Evolutionary conservation across 2,888 invertebrate genomes (phyloP).

Genomic region (Notodonta dromedarius): DNA sequence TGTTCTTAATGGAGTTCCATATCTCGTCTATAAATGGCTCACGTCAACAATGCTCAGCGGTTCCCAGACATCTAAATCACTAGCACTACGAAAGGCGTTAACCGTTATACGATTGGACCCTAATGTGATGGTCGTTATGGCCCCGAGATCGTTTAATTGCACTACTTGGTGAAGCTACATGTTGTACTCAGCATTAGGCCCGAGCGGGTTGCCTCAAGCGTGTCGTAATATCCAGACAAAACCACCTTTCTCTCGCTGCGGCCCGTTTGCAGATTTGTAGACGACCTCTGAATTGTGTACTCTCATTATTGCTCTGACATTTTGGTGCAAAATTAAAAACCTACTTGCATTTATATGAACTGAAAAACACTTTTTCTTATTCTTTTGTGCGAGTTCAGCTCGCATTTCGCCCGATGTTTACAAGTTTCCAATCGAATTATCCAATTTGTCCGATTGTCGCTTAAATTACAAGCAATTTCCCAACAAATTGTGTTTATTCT

Average conservation of each 20-base stretch:
- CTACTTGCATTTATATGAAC: not conserved
- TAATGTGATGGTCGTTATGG: not conserved
- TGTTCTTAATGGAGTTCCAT: no score
- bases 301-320: slow-evolving; percentile 8
- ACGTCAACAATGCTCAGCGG: no score
- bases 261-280: slow-evolving; percentile 24
- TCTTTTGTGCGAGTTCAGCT: not conserved
- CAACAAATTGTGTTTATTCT: slow-evolving; percentile 13
- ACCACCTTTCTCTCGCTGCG: slow-evolving; percentile 54
- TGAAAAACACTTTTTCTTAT: not conserved
- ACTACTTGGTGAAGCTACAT: slow-evolving; percentile 14
- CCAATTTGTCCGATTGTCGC: slow-evolving; percentile 8
- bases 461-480: slow-evolving; percentile 18
- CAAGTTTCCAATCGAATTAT: not conserved
- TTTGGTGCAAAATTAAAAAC: not conserved
- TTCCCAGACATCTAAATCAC: not conserved
- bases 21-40: no score
- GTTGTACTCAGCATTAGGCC: slow-evolving; percentile 9
- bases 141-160: not conserved
- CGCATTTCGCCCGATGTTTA: not conserved
- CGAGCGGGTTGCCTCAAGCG: slow-evolving; percentile 21
- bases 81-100: not conserved
- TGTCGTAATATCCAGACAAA: slow-evolving; percentile 50
- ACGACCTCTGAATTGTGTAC: slow-evolving; percentile 16
- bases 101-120: not conserved